Evolutionary conservation across 2,888 invertebrate genomes (phyloP).

Genomic region (Drosophila birchii): DNA sequence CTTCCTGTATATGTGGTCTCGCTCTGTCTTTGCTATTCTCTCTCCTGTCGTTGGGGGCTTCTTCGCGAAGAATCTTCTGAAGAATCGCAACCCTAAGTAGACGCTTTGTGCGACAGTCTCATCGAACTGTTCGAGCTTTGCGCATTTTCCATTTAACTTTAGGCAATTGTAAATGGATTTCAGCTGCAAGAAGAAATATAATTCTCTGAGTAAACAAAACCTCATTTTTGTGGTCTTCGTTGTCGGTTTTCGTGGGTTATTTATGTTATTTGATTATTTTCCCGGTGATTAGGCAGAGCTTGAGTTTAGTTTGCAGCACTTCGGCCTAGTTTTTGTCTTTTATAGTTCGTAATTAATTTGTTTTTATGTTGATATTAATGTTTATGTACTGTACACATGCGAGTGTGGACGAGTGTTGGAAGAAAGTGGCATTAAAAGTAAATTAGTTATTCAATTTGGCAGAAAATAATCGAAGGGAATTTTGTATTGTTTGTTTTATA

Average conservation of each 20-base stretch:
- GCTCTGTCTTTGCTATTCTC: constrained; percentile 44
- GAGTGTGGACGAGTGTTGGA: constrained; percentile 36
- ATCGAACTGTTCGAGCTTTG: constrained; percentile 34
- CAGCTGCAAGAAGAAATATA: constrained; percentile 47
- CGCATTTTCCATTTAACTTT: constrained; percentile 63
- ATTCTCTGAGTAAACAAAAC: constrained; percentile 32
- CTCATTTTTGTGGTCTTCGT: constrained; percentile 17
- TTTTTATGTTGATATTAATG: constrained; percentile 13
- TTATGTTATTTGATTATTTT: constrained; percentile 40
- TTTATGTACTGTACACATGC: constrained; percentile 62
- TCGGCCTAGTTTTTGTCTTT: constrained; percentile 44
- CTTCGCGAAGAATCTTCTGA: constrained; percentile 17
- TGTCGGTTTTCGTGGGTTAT: constrained; percentile 31
- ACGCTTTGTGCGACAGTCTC: constrained; percentile 53
- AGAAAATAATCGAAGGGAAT: neutral
- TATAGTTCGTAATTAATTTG: constrained; percentile 1
- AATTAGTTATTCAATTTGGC: constrained; percentile 53
- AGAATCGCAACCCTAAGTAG: constrained; percentile 46
- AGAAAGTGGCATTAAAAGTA: constrained; percentile 73
- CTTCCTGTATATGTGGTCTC: neutral
- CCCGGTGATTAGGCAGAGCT: constrained; percentile 30
- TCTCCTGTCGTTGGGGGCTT: constrained; percentile 41
- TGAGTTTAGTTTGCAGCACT: constrained; percentile 42
- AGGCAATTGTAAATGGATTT: constrained; percentile 43
- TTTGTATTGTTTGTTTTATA: constrained; percentile 19